A percentile compares a stretch with the other conserved stretches of the same genome.
phyloP scores from a whole-genome alignment of 2,888 invertebrate species.

The Zhuqinia jingwanae region DNA sequence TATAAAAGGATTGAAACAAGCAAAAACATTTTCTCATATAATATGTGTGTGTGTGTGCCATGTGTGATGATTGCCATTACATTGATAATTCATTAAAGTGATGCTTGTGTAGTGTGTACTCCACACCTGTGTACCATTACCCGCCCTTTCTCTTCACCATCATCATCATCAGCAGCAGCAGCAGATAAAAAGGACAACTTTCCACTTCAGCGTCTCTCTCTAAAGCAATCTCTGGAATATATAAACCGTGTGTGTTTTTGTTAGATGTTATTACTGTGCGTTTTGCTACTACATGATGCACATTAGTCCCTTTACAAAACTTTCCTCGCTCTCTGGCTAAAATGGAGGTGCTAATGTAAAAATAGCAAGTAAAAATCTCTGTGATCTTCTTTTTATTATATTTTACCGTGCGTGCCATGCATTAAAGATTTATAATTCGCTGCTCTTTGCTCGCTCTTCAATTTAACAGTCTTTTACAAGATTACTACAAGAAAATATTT shows the following conservation, averaged over 20 bases:
- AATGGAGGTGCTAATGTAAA: constrained; percentile 54
- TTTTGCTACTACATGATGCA: background rate
- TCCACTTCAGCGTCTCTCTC: background rate
- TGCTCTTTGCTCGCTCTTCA: background rate
- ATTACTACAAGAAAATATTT: background rate
- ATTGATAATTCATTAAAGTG: constrained; percentile 72
- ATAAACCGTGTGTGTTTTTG: background rate
- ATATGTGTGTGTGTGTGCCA: constrained; percentile 32
- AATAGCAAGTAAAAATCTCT: constrained; percentile 57
- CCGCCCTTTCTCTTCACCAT: constrained; percentile 40
- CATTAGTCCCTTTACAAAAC: background rate
- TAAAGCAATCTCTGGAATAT: background rate
- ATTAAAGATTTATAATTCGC: constrained; percentile 54
- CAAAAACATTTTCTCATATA: background rate
- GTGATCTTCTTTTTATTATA: constrained; percentile 49
- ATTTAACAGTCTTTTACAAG: constrained; percentile 32
- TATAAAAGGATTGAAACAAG: constrained; percentile 15
- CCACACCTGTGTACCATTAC: constrained; percentile 55
- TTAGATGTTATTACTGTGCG: constrained; percentile 2
- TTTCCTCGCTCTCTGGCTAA: constrained; percentile 3
- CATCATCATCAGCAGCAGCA: background rate
- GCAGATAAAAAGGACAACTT: background rate
- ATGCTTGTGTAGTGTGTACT: constrained; percentile 43
- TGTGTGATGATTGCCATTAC: constrained; percentile 65
- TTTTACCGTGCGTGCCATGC: constrained; percentile 45